Conservation (phyloP, 2,888 invertebrate species). For the Papilio gigon region DNA sequence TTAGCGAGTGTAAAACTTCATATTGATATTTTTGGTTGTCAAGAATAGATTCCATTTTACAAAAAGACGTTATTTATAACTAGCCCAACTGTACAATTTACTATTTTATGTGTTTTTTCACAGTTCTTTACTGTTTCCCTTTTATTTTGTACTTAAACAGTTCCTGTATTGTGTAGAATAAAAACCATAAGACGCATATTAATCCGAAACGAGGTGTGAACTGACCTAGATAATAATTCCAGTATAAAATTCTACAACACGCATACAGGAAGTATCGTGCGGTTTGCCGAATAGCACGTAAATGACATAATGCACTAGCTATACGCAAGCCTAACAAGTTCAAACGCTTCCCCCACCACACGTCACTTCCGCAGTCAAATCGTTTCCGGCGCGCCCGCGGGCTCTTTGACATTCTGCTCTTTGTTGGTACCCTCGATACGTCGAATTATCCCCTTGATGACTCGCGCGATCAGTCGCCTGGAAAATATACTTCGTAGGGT, state of each 20-base stretch:
- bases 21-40: too few species aligned
- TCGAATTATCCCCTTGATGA: slow-evolving; percentile 67
- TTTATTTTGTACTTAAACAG: not conserved
- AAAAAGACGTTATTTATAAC: not conserved
- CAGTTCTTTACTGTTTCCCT: not conserved
- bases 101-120: not conserved
- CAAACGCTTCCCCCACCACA: slow-evolving; percentile 61
- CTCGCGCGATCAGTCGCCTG: slow-evolving; percentile 66
- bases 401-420: slow-evolving; percentile 71
- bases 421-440: slow-evolving; percentile 64
- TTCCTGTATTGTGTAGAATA: not conserved
- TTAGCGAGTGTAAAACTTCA: not conserved
- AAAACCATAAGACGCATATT: not conserved
- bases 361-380: slow-evolving; percentile 77
- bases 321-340: slow-evolving; percentile 44
- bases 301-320: slow-evolving; percentile 25
- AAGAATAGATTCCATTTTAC: not conserved
- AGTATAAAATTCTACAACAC: slow-evolving; percentile 11
- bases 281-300: not conserved
- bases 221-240: not conserved
- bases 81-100: not conserved
- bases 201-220: too few species aligned
- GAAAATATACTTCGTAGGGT: slow-evolving; percentile 52
- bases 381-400: slow-evolving; percentile 75
- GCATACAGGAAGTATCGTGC: slow-evolving; percentile 25